Evolutionary conservation across 1,140 invertebrate genomes (phyloP).

Genomic region (Pseudomyrmex concolor): DNA sequence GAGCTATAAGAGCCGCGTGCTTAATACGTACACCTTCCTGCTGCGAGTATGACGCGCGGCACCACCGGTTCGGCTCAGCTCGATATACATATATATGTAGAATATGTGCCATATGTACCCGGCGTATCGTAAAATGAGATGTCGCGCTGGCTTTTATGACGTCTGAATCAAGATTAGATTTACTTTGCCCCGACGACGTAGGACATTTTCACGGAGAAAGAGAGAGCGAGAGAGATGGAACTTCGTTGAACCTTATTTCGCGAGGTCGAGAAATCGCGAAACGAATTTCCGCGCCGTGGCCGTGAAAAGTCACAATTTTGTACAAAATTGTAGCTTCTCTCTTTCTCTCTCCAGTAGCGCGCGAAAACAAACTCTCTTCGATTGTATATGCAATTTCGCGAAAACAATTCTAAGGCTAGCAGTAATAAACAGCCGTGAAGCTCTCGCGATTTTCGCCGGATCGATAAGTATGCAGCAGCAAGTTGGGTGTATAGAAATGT

Average conservation of each 20-base stretch:
- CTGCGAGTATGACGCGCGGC: slow-evolving; percentile 9
- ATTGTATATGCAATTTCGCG: neutral
- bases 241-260: slow-evolving; percentile 38
- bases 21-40: slow-evolving; percentile 68
- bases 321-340: neutral
- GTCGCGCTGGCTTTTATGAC: slow-evolving; percentile 79
- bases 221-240: slow-evolving; percentile 19
- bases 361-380: slow-evolving; percentile 3
- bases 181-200: slow-evolving; percentile 74
- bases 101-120: slow-evolving; percentile 72
- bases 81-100: slow-evolving; percentile 33
- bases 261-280: slow-evolving; percentile 8
- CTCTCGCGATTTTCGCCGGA: neutral
- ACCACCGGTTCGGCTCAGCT: neutral
- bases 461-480: slow-evolving; percentile 33
- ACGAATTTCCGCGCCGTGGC: slow-evolving; percentile 9
- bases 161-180: slow-evolving; percentile 82
- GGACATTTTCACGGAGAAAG: slow-evolving; percentile 61
- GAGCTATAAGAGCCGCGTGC: slow-evolving; percentile 47
- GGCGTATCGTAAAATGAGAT: slow-evolving; percentile 82
- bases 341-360: no score
- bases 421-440: neutral
- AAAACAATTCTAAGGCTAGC: neutral
- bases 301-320: slow-evolving; percentile 12
- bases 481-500: slow-evolving; percentile 26